Evolutionary conservation across 2,113 vertebrate genomes (phyloP).

Genomic region (Ciconia maguari): DNA sequence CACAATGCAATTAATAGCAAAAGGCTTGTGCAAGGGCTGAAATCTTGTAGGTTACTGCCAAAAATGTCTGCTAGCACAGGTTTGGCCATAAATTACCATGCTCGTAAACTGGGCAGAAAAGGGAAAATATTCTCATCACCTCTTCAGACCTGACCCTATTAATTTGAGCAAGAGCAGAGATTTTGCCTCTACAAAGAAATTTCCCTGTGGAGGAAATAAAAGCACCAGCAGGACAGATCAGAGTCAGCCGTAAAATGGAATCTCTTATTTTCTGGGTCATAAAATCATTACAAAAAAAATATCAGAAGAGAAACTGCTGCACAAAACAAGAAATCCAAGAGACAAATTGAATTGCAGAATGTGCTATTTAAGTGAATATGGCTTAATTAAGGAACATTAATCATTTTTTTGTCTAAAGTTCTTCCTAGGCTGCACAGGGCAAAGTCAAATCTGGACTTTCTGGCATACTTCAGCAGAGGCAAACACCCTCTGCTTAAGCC

Average conservation of each 20-base stretch:
- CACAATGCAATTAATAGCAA: background rate
- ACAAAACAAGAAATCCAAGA: conserved; percentile 4
- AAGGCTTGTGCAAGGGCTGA: background rate
- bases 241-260: background rate
- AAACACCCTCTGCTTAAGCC: background rate
- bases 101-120: background rate
- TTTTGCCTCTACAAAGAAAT: conserved; percentile 6
- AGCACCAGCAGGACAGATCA: background rate
- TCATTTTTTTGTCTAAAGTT: background rate
- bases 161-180: background rate
- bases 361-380: background rate
- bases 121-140: background rate
- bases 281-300: background rate
- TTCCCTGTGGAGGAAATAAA: conserved; percentile 8
- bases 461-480: background rate
- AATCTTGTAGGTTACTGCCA: background rate
- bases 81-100: background rate
- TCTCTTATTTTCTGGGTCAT: conserved; percentile 55
- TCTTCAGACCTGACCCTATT: conserved; percentile 4
- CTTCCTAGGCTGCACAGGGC: background rate
- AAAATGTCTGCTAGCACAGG: background rate
- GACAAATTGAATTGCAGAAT: background rate
- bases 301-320: background rate
- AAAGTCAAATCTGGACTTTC: background rate
- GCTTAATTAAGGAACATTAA: conserved; percentile 36